Base-by-base conservation (phyloP, 2,888 invertebrate species). In the Stegana nigrithorax region DNA sequence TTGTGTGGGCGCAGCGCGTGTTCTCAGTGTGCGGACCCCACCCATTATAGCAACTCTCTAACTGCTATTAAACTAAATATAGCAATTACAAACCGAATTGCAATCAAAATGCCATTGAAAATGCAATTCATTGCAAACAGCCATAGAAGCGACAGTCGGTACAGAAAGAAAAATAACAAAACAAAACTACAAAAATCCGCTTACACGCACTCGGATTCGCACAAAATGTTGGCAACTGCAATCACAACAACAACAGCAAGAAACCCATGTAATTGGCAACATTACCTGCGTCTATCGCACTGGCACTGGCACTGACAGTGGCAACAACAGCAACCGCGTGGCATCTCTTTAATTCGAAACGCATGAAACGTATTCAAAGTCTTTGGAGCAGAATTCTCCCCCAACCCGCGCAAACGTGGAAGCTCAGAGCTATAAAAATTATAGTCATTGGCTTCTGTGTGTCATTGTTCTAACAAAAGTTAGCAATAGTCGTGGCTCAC, bases 31-130 rank as follows among this genome's bases (percentile, higher is more conserved):
- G 60, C 55, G 19, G 26, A 27, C 50, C 4, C 50, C 50, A 50
- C 50, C 50, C 50, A 25, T 26, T 47, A 12, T 50, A 14, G 29
- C 10, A 29, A 29, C 67, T 69, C 70, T 72, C 23, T 44, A 25
- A 50, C 73, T 72, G 62, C 67, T 68, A 78, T 80, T 74, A 73
- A 58, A 63, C 69, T 78, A 78, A 80, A 78, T 73, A 74, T 72
- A 74, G 74, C 72, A 75, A 78, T 76, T 79, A 80, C 71, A 59
- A 64, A 66, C 68, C 68, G 39, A 75, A 78, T 72, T 76, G 77
- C 75, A 72, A 78, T 74, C 69, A 71, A 69, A 76, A 78, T 78
- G 77, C 76, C 76, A 76, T 76, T 75, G 75, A 73, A 74, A 75
- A 68, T 74, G 74, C 76, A 75, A 71, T 72, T 71, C 67, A 65